Percentiles rank a stretch among this genome's conserved stretches.
These are phyloP conservation scores for Adoxophyes honmai DNA, from an alignment of 1,140 invertebrate genomes.

Conservation along the genomic window DNA sequence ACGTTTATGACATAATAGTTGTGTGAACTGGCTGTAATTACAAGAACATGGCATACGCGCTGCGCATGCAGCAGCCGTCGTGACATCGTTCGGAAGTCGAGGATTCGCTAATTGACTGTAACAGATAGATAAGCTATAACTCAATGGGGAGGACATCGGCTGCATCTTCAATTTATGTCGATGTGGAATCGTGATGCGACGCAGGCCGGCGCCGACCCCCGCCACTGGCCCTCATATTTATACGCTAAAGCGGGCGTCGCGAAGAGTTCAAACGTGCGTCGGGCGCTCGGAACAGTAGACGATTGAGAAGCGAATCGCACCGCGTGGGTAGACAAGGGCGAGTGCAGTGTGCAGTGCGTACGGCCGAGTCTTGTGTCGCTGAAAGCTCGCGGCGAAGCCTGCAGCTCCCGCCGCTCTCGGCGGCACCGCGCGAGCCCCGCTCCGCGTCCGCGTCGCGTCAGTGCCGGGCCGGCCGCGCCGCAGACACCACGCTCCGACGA, in stretches of 20 bases:
- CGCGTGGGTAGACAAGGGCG: conserved; percentile 68
- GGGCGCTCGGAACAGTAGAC: conserved; percentile 71
- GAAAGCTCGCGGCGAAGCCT: conserved; percentile 73
- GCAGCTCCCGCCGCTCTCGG: conserved; percentile 36
- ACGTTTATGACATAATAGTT: conserved; percentile 19
- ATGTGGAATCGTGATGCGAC: conserved; percentile 71
- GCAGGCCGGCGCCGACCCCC: conserved; percentile 64
- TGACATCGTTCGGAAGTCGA: conserved; percentile 48
- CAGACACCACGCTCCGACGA: conserved; percentile 54
- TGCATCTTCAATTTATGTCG: conserved; percentile 73
- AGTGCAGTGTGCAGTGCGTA: conserved; percentile 76
- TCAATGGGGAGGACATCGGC: conserved; percentile 70
- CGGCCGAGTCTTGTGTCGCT: conserved; percentile 63
- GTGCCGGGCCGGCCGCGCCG: conserved; percentile 74
- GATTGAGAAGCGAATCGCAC: conserved; percentile 62
- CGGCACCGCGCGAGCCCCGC: conserved; percentile 55
- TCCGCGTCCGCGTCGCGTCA: conserved; percentile 52
- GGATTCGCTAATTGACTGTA: conserved; percentile 69
- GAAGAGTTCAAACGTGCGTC: conserved; percentile 74
- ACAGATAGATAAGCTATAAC: conserved; percentile 70
- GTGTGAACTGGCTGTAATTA: conserved; percentile 29
- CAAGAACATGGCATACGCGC: conserved; percentile 36
- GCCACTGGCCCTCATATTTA: conserved; percentile 73
- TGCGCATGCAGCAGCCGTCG: conserved; percentile 44
- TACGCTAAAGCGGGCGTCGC: conserved; percentile 69